Evolutionary conservation across 1,140 invertebrate species (phyloP).

Genomic region (Riptortus pedestris): DNA sequence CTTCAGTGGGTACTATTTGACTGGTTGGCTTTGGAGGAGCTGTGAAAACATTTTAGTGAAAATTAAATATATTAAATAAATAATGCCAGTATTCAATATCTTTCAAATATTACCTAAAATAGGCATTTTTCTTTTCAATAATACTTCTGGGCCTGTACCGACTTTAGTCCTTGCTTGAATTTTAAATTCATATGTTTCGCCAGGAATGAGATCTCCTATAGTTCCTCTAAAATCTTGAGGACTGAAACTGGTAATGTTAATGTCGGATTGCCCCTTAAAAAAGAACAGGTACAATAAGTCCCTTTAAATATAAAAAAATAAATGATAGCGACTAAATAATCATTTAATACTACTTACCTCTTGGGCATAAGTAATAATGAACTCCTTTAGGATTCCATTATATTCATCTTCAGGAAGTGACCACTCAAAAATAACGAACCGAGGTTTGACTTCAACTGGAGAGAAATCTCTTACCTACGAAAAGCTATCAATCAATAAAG

Average conservation of each 20-base stretch:
- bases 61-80: not conserved
- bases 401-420: slow-evolving; percentile 59
- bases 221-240: slow-evolving; percentile 55
- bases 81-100: not conserved
- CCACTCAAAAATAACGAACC: slow-evolving; percentile 74
- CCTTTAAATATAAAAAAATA: not conserved
- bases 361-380: slow-evolving; percentile 67
- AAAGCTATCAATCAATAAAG: too few relatives aligned
- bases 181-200: slow-evolving; percentile 68
- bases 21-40: slow-evolving; percentile 65
- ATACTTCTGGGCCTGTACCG: slow-evolving; percentile 62
- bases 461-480: slow-evolving; percentile 59
- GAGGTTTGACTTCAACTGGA: slow-evolving; percentile 65
- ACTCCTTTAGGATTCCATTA: slow-evolving; percentile 74
- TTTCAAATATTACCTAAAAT: slow-evolving; percentile 47
- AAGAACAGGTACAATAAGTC: too few relatives aligned
- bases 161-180: slow-evolving; percentile 77
- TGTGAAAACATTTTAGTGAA: slow-evolving; percentile 24
- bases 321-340: not conserved
- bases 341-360: slow-evolving; percentile 39
- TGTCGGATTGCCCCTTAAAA: too few relatives aligned
- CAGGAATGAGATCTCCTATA: slow-evolving; percentile 63
- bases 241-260: too few relatives aligned
- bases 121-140: slow-evolving; percentile 68
- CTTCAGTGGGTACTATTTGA: slow-evolving; percentile 67